Evolutionary conservation across 1,140 invertebrate genomes (phyloP), one percentile per base, ranked within the genome.

Genomic region (Drosophila murphyi): DNA sequence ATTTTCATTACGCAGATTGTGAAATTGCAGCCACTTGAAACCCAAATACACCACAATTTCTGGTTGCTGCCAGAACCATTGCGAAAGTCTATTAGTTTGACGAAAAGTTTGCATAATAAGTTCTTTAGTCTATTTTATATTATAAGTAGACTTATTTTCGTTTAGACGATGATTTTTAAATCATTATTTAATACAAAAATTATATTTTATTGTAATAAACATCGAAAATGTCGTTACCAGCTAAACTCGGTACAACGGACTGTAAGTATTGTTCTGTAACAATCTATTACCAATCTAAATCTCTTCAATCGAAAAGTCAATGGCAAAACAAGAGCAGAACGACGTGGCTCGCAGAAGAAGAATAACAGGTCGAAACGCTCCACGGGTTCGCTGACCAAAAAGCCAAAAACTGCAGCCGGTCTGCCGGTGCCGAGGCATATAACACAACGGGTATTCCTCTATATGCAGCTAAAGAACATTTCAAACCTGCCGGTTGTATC

Each of bases 401-500:
- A 1, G 39, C 10, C 3, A 43, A 4, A 20, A 20, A 20, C 20
- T n/a, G n/a, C 8, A 43, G 3, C 0, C 3, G 39, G 10, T n/a
- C 10, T n/a, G 39, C 39, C 39, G 2, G 43, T 35, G 2, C 3
- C 4, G 0, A 48, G 10, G 31, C 7, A 32, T 6, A 3, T 51
- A 29, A 8, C 8, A 0, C 35, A 89, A 34, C 62, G 88, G 2
- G 88, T 91, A 0, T 91, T 72, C 29, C 78, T 91, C 12, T 91
- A 91, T 12, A 78, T 91, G 32, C 85, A 91, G 32, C 57, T 91
- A 12, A 86, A 86, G 29, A 55, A 59, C 1, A 54, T 91, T 7
- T 2, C 5, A 4, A 71, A 80, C n/a, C 39, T 91, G 41, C 89
- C 89, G 0, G 43, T 72, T 3, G 59, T 39, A 0, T 12, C 63